Percentiles rank a stretch among this genome's conserved stretches.
These are phyloP conservation scores for Neolamprologus fasciatus DNA, from an alignment of 2,113 vertebrate genomes.

Conservation along the genomic window DNA sequence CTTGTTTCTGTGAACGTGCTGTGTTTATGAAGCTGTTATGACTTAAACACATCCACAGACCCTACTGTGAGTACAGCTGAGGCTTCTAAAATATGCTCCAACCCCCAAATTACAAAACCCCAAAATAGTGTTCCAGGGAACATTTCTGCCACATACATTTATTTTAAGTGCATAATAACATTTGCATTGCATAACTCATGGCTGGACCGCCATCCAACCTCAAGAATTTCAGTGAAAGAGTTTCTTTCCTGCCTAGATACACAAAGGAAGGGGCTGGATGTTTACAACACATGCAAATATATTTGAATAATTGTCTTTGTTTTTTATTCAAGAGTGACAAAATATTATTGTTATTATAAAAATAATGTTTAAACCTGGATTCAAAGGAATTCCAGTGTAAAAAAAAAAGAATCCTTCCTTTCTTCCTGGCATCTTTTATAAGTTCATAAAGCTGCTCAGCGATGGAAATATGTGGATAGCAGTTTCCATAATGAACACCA, in stretches of 20 bases:
- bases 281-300: background rate
- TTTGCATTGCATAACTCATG: background rate
- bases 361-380: background rate
- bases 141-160: background rate
- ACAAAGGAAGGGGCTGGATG: background rate
- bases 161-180: background rate
- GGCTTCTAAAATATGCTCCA: background rate
- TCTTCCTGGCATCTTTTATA: background rate
- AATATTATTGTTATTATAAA: background rate
- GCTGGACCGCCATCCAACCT: background rate
- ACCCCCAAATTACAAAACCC: background rate
- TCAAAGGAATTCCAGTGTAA: background rate
- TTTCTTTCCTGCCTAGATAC: background rate
- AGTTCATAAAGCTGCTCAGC: slow-evolving; percentile 19
- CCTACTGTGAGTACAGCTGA: background rate
- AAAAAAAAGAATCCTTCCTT: background rate
- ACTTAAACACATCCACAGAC: background rate
- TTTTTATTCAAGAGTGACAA: background rate
- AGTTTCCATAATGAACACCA: slow-evolving; percentile 35
- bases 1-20: accelerated
- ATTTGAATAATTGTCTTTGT: background rate
- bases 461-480: slow-evolving; percentile 23
- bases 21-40: background rate
- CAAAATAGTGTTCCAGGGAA: slow-evolving; percentile 1
- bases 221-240: background rate